A percentile compares a stretch with the other conserved stretches of the same genome.
These are phyloP conservation scores for Propithecus coquereli DNA, from an alignment of 2,113 vertebrate genomes.

Conservation along the genomic window DNA sequence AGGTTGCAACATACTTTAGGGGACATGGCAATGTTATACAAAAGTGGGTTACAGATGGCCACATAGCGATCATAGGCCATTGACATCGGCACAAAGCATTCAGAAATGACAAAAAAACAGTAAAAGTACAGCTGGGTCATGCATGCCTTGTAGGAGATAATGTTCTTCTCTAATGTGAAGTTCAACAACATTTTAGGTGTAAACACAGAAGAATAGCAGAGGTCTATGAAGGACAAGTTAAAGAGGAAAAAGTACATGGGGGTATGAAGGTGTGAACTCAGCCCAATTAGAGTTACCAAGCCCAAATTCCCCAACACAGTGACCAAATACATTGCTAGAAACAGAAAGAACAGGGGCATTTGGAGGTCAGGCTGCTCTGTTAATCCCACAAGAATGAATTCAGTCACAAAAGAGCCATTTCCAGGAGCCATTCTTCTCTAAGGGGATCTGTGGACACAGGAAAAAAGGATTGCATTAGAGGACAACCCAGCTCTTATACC, in stretches of 20 bases:
- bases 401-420: background rate
- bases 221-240: background rate
- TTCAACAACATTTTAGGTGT: too few relatives aligned
- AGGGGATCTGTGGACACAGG: background rate
- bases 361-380: background rate
- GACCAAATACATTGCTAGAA: background rate
- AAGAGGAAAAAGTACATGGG: background rate
- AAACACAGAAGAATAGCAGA: background rate
- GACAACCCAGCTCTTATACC: background rate
- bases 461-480: background rate
- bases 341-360: background rate
- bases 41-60: slow-evolving; percentile 9
- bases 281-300: background rate
- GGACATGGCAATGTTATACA: slow-evolving; percentile 10
- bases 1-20: background rate
- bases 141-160: too few relatives aligned
- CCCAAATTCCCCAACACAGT: background rate
- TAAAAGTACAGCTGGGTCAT: too few relatives aligned
- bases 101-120: too few relatives aligned
- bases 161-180: too few relatives aligned
- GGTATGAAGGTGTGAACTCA: background rate
- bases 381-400: background rate
- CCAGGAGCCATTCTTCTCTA: too few relatives aligned
- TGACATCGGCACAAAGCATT: too few relatives aligned
- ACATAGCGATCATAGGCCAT: too few relatives aligned